These are phyloP conservation scores for Salvelinus sp. DNA, from an alignment of 2,113 vertebrate species.

Conservation along the genomic window DNA sequence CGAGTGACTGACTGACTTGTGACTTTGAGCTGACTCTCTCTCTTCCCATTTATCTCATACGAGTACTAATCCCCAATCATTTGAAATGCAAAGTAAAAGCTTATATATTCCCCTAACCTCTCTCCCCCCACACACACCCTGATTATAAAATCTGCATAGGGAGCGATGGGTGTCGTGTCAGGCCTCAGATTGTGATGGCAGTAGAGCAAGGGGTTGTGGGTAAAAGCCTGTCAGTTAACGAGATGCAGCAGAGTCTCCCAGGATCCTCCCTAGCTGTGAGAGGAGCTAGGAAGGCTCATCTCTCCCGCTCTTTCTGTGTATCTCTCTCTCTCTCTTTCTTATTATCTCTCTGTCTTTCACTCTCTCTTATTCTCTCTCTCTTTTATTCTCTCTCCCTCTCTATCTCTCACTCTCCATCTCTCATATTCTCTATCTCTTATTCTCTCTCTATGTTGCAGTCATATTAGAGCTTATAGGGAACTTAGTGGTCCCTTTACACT, in stretches of 20 bases:
- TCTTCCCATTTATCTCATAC: constrained; percentile 51
- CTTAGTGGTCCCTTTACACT: no score
- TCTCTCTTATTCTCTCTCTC: no score
- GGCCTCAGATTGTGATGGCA: constrained; percentile 40
- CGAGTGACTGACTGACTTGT: constrained; percentile 57
- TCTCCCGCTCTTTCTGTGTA: background rate
- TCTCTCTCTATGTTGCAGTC: background rate
- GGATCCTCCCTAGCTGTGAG: background rate
- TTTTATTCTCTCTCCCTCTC: no score
- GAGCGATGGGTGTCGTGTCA: constrained; percentile 34
- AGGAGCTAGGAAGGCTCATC: constrained; percentile 14
- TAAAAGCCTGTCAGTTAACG: background rate
- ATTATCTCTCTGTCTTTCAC: no score
- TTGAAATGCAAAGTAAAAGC: constrained; percentile 75
- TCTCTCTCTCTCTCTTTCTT: no score
- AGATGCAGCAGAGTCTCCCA: background rate
- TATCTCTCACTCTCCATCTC: no score
- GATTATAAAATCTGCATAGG: constrained; percentile 73
- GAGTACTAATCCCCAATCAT: constrained; percentile 70
- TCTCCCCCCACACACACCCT: constrained; percentile 42
- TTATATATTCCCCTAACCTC: constrained; percentile 62
- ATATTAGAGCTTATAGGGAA: background rate
- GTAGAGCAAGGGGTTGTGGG: constrained; percentile 48
- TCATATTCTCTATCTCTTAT: no score
- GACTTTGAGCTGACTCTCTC: constrained; percentile 52